Evolutionary conservation across 2,797 vertebrate species (phyloP), one percentile per base, ranked within the genome.

Genomic region (Sebastes cheni): DNA sequence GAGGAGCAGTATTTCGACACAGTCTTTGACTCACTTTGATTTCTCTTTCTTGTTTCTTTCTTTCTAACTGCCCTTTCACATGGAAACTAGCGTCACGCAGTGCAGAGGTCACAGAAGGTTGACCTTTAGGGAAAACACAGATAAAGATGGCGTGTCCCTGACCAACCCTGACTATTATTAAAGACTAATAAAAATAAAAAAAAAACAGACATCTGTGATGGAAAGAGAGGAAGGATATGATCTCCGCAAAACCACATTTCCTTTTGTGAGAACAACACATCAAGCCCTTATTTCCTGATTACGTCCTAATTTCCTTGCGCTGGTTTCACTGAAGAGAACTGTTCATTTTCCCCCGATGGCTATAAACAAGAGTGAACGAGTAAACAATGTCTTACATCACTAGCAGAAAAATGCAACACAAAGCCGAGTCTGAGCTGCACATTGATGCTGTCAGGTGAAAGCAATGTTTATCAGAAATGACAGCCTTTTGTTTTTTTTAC

Each of bases 231-330:
- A 69, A 72, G 6, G 1, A 59, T 12, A 13, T 18, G 8, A 75
- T 23, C n/a, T 13, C 22, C 1, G 0, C 20, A 42, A 61, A 65
- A n/a, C 39, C 23, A 22, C 29, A 76, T 75, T 68, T 58, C 22
- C 36, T 25, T 4, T 14, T 36, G 23, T 78, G 67, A 82, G 62
- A 72, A 55, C 12, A 70, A 50, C 16, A 69, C 32, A 68, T 67
- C 6, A 79, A 81, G 58, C 62, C 5, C 13, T 42, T 27, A 56
- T 79, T 82, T 89, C 69, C 79, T 81, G n/a, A 83, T 70, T 84
- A 71, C 56, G 9, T 72, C 29, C 10, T 58, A 39, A 79, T 87
- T 59, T 85, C 55, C 55, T 20, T 56, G 32, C 34, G 66, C 59
- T 83, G 67, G 59, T 69, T 3, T 59, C 4, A 20, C 5, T 11